A percentile compares a stretch with the other conserved stretches of the same genome.
phyloP scores from a whole-genome alignment of 2,113 vertebrate species.

The Gobiocypris rarus region DNA sequence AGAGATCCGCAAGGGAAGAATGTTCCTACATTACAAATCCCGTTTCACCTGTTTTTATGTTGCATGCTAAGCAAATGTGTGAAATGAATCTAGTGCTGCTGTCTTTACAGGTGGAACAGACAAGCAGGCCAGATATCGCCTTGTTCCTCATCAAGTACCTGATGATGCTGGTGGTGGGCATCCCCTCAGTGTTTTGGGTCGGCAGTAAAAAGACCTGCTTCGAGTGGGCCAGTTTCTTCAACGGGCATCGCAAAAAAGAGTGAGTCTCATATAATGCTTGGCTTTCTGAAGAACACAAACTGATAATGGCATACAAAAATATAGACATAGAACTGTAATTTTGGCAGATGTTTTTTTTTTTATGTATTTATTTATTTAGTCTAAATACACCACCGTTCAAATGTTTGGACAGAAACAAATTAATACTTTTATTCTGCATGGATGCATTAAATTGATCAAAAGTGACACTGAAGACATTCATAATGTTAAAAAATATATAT shows the following conservation, averaged over 20 bases:
- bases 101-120: conserved; percentile 81
- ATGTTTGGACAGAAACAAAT: background rate
- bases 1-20: background rate
- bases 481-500: background rate
- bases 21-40: conserved; percentile 22
- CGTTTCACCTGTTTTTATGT: background rate
- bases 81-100: background rate
- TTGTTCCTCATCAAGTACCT: conserved; percentile 95
- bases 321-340: background rate
- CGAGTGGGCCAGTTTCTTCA: conserved; percentile 98
- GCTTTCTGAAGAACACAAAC: background rate
- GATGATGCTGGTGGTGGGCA: conserved; percentile 95
- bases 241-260: conserved; percentile 93
- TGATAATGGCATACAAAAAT: background rate
- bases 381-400: background rate
- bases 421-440: background rate
- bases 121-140: conserved; percentile 87
- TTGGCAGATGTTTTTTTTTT: background rate
- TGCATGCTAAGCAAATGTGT: background rate
- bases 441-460: background rate
- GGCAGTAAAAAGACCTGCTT: conserved; percentile 99
- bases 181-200: conserved; percentile 98
- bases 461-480: background rate
- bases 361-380: background rate
- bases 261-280: conserved; percentile 69